These are phyloP conservation scores for Stenolophus ochropezus DNA, from an alignment of 2,888 invertebrate genomes.

Conservation along the genomic window DNA sequence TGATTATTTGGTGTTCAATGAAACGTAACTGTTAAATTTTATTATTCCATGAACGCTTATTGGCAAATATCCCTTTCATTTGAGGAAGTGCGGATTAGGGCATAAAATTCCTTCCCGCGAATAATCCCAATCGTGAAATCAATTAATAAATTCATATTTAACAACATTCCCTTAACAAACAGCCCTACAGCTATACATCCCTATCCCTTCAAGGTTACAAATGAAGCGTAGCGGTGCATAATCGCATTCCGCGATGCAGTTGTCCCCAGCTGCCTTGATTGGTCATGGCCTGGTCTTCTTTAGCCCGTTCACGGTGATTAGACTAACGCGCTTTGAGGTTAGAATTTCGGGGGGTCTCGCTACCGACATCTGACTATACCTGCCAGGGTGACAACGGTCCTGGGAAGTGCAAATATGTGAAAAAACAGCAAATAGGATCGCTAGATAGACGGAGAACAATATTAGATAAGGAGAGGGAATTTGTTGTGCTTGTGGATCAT, in stretches of 20 bases:
- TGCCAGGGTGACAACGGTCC: background rate
- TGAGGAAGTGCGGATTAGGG: background rate
- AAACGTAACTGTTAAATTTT: too few relatives aligned
- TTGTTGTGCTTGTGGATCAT: too few relatives aligned
- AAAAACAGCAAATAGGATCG: too few relatives aligned
- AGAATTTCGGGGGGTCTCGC: conserved; percentile 65
- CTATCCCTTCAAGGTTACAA: background rate
- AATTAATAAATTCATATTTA: conserved; percentile 24
- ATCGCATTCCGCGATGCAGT: conserved; percentile 37
- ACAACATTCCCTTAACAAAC: background rate
- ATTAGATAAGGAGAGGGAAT: background rate
- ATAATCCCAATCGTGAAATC: conserved; percentile 13
- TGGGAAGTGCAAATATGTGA: conserved; percentile 40
- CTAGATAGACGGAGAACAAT: background rate
- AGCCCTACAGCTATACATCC: too few relatives aligned
- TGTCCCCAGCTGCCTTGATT: conserved; percentile 45
- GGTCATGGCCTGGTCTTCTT: conserved; percentile 41
- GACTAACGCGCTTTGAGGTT: conserved; percentile 67
- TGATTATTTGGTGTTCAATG: too few relatives aligned
- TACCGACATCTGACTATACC: conserved; percentile 33
- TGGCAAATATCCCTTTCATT: background rate
- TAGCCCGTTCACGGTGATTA: conserved; percentile 69
- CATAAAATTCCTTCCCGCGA: conserved; percentile 9
- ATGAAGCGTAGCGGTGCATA: conserved; percentile 20
- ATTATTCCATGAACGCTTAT: background rate